These are phyloP conservation scores for Schizaphis graminum DNA, from an alignment of 2,888 invertebrate genomes.

Conservation along the genomic window DNA sequence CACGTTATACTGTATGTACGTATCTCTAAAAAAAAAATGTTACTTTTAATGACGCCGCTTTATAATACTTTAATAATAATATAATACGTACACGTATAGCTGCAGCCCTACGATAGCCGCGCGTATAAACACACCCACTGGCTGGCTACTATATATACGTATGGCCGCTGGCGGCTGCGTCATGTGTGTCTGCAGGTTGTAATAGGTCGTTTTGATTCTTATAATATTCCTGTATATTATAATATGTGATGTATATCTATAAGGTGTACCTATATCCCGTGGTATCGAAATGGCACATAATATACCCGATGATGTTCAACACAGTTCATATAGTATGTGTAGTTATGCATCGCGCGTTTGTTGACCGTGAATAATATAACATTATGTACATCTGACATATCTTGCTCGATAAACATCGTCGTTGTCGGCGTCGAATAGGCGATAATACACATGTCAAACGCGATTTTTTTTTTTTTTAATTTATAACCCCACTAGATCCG, in stretches of 20 bases:
- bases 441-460: conserved; percentile 52
- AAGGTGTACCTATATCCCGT: not conserved
- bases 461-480: conserved; percentile 22
- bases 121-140: not conserved
- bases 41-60: conserved; percentile 19
- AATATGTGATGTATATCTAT: not conserved
- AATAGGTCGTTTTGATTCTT: conserved; percentile 12
- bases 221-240: not conserved
- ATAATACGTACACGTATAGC: not conserved
- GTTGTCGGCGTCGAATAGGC: not conserved
- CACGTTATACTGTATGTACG: not conserved
- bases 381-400: conserved; percentile 6
- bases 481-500: conserved; percentile 18
- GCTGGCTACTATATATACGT: not conserved
- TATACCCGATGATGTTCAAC: not conserved
- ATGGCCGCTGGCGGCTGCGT: not conserved
- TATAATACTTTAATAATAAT: conserved; percentile 3
- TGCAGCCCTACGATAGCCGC: not conserved
- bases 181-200: not conserved
- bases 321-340: not conserved
- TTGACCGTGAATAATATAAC: conserved; percentile 8
- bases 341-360: not conserved
- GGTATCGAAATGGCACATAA: conserved; percentile 17
- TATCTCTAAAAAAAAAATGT: not conserved
- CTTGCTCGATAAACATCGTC: conserved; percentile 22